Conservation (phyloP, 1,140 invertebrate genomes). For the Diachasmimorpha longicaudata region DNA sequence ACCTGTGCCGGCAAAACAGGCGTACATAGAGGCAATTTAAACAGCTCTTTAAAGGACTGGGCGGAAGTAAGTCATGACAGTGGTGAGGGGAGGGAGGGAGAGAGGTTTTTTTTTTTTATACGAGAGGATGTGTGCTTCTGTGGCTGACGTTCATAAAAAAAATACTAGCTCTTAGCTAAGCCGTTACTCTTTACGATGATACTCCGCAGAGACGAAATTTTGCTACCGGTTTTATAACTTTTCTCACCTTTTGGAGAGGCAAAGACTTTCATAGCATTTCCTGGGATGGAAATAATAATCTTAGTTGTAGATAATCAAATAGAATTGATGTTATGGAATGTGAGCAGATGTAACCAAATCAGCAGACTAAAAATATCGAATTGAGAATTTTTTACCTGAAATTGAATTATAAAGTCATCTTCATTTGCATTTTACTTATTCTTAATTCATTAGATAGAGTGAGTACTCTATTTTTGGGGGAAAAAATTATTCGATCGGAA, state of each 20-base stretch:
- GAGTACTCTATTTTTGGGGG: too few relatives aligned
- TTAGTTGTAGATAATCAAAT: too few relatives aligned
- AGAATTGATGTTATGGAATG: too few relatives aligned
- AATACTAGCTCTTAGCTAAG: background rate
- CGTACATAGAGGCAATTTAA: background rate
- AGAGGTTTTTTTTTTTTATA: background rate
- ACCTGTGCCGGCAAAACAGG: background rate
- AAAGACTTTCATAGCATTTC: background rate
- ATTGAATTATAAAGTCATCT: too few relatives aligned
- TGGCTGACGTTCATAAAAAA: background rate
- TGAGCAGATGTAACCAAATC: too few relatives aligned
- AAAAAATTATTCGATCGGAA: too few relatives aligned
- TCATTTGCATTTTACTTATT: too few relatives aligned
- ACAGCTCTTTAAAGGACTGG: slow-evolving; percentile 7
- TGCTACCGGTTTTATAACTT: background rate
- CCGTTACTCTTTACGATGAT: background rate
- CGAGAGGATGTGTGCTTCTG: background rate
- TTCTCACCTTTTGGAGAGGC: background rate
- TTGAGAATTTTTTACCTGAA: too few relatives aligned
- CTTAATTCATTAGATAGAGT: too few relatives aligned
- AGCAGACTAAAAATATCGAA: too few relatives aligned
- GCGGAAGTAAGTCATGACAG: background rate
- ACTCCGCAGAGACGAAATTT: background rate
- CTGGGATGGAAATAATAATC: too few relatives aligned
- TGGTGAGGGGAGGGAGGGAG: too few relatives aligned